Evolutionary conservation across 2,113 vertebrate genomes (phyloP).

Genomic region (Dromaius novaehollandiae): DNA sequence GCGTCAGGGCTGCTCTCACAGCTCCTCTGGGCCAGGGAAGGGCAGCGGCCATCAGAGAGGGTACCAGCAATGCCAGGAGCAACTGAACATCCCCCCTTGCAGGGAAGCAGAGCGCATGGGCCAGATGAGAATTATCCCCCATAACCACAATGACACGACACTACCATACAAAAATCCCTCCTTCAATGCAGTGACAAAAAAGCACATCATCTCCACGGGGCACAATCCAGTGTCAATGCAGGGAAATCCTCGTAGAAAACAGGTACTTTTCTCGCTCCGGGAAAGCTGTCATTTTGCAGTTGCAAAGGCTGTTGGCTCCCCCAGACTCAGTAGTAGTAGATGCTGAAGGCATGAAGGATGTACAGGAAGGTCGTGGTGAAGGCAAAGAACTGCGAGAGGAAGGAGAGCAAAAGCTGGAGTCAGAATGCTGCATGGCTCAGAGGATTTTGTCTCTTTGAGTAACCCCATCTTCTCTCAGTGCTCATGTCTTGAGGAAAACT

Average conservation of each 20-base stretch:
- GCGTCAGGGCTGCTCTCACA: no score
- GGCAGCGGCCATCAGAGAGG: no score
- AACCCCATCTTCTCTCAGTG: background rate
- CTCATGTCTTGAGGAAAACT: background rate
- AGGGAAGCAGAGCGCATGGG: background rate
- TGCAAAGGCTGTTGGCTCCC: background rate
- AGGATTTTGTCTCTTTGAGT: background rate
- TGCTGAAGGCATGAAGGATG: constrained; percentile 58
- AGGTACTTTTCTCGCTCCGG: background rate
- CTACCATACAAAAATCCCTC: background rate
- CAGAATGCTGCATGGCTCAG: background rate
- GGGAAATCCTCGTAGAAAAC: background rate
- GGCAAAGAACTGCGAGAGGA: constrained; percentile 40
- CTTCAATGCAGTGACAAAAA: background rate
- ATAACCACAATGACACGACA: rapidly evolving
- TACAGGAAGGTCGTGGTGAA: constrained; percentile 57
- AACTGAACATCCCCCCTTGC: no score
- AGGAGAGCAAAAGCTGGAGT: background rate
- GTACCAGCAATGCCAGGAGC: background rate
- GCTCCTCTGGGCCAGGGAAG: no score
- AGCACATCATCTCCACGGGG: rapidly evolving
- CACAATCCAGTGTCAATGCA: background rate
- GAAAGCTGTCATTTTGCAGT: background rate
- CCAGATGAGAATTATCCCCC: background rate
- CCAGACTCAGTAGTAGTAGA: constrained; percentile 51